phyloP scores from a whole-genome alignment of 1,140 invertebrate genomes.

The Amphibalanus amphitrite region DNA sequence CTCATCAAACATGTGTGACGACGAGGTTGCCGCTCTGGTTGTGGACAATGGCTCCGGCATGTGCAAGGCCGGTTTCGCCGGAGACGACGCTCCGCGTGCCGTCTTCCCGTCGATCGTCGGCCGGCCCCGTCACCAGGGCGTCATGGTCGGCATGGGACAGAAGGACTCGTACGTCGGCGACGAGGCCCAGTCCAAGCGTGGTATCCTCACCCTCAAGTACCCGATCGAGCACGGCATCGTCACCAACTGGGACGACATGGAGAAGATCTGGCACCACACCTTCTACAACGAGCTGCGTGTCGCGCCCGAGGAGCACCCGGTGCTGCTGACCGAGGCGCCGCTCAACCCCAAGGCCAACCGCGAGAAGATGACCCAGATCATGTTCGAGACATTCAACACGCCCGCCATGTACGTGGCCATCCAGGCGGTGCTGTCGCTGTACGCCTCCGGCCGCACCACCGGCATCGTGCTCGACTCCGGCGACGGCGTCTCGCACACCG shows the following conservation, averaged over 20 bases:
- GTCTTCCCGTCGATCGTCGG: slow-evolving; percentile 45
- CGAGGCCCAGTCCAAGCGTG: slow-evolving; percentile 80
- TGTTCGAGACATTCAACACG: slow-evolving; percentile 39
- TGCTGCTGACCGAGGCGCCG: slow-evolving; percentile 78
- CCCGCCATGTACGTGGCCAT: slow-evolving; percentile 18
- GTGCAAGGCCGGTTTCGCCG: slow-evolving; percentile 46
- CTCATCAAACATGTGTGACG: slow-evolving; percentile 51
- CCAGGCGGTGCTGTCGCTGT: no score
- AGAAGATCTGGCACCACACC: slow-evolving; percentile 92
- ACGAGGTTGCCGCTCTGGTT: slow-evolving; percentile 42
- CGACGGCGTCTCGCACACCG: no score
- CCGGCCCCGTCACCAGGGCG: slow-evolving; percentile 37
- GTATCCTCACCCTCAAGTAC: slow-evolving; percentile 80
- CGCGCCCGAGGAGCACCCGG: slow-evolving; percentile 82
- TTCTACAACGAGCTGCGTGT: slow-evolving; percentile 91
- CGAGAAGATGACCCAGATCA: slow-evolving; percentile 49
- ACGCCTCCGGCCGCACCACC: no score
- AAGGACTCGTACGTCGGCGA: slow-evolving; percentile 79
- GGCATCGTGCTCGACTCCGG: no score
- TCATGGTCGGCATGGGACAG: slow-evolving; percentile 92
- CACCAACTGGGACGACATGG: slow-evolving; percentile 96
- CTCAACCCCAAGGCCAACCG: slow-evolving; percentile 78
- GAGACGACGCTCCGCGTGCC: slow-evolving; percentile 45
- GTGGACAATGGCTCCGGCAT: slow-evolving; percentile 46
- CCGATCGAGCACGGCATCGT: slow-evolving; percentile 90